A percentile compares a stretch with the other conserved stretches of the same genome.
phyloP scores from a whole-genome alignment of 2,797 vertebrate species.

The Labroides dimidiatus region DNA sequence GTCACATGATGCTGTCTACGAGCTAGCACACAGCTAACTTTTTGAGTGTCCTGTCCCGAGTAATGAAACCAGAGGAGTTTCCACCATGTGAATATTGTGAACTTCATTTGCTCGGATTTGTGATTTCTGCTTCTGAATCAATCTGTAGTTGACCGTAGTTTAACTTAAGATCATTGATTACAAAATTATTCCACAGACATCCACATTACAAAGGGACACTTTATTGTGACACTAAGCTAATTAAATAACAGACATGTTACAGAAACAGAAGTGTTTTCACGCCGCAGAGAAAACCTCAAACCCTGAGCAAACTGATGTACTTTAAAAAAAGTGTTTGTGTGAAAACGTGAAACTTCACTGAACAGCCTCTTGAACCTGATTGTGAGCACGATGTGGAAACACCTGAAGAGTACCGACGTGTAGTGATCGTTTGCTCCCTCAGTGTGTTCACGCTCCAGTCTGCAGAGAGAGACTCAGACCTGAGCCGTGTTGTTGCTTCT shows the following conservation, averaged over 20 bases:
- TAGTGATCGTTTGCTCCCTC: slow-evolving; percentile 17
- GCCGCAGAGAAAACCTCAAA: background rate
- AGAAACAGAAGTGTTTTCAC: background rate
- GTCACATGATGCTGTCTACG: too few relatives aligned
- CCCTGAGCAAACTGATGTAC: background rate
- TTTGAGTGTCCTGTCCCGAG: background rate
- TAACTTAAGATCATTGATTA: background rate
- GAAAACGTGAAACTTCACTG: background rate
- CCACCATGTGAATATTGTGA: background rate
- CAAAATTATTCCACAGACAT: background rate
- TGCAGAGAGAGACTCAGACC: slow-evolving; percentile 66
- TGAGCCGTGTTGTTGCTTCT: slow-evolving; percentile 63
- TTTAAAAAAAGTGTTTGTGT: background rate
- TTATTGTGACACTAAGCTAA: background rate
- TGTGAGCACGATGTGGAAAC: background rate
- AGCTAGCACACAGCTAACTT: background rate
- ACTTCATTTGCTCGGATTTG: background rate
- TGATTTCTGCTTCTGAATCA: background rate
- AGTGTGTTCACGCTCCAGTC: slow-evolving; percentile 21
- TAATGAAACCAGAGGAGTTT: background rate
- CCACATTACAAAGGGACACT: background rate
- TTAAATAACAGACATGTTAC: background rate
- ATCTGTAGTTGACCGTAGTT: background rate
- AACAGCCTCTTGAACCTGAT: slow-evolving; percentile 12
- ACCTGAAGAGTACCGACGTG: background rate